phyloP scores from a whole-genome alignment of 2,888 invertebrate species.

The Acheta domesticus region DNA sequence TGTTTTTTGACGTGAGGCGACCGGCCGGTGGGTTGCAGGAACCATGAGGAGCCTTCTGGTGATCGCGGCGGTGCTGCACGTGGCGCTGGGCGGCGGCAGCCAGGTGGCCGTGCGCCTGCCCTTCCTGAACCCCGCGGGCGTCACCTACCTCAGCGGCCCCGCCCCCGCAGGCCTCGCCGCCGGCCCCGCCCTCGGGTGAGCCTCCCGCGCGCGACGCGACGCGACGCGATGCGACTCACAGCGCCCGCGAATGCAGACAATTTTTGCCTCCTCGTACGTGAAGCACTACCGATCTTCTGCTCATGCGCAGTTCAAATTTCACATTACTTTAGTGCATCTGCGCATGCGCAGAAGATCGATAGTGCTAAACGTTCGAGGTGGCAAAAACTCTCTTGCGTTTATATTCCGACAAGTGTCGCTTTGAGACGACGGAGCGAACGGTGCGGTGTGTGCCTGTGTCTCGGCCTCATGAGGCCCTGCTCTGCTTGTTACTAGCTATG shows the following conservation, averaged over 20 bases:
- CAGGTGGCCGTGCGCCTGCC: conserved; percentile 48
- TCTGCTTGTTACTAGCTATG: conserved; percentile 46
- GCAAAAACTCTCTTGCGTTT: no score
- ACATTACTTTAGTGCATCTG: no score
- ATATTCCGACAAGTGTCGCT: conserved; percentile 27
- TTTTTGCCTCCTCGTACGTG: no score
- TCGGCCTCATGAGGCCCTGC: conserved; percentile 44
- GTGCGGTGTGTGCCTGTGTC: conserved; percentile 41
- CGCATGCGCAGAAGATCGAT: no score
- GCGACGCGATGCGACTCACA: no score
- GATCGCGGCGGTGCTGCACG: conserved; percentile 44
- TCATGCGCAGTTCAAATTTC: no score
- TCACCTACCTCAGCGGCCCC: conserved; percentile 49
- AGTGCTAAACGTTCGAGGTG: no score
- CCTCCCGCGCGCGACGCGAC: conserved; percentile 35
- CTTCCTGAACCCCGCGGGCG: conserved; percentile 54
- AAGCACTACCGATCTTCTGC: no score
- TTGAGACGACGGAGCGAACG: no score
- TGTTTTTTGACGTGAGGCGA: no score
- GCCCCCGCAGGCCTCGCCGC: conserved; percentile 42
- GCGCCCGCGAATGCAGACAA: no score
- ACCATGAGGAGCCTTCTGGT: conserved; percentile 45
- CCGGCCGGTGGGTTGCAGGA: conserved; percentile 18
- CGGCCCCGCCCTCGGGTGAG: conserved; percentile 40
- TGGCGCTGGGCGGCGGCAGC: conserved; percentile 41